Conservation (phyloP, 2,797 vertebrate species). For the Lophius americanus region DNA sequence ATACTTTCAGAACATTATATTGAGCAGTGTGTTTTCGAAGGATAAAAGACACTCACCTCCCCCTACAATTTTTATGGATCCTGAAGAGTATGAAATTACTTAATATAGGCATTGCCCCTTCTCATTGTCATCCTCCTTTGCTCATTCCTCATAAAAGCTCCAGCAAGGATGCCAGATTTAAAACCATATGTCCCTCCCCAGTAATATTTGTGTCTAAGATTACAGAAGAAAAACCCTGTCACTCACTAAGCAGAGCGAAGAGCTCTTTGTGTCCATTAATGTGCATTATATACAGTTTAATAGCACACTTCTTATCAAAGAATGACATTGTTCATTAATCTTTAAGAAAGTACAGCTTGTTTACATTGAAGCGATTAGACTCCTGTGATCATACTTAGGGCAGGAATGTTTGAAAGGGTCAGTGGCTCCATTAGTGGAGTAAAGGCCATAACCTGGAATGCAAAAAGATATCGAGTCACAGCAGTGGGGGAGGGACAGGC, state of each 20-base stretch:
- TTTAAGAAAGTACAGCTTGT: constrained; percentile 32
- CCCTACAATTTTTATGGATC: constrained; percentile 40
- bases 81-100: constrained; percentile 44
- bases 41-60: constrained; percentile 13
- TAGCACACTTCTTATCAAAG: background rate
- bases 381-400: constrained; percentile 46
- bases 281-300: background rate
- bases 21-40: constrained; percentile 10
- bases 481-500: constrained; percentile 43
- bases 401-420: constrained; percentile 71
- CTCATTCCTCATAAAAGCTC: constrained; percentile 40
- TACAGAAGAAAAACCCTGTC: constrained; percentile 20
- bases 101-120: constrained; percentile 40
- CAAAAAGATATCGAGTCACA: constrained; percentile 77
- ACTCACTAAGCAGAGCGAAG: constrained; percentile 4
- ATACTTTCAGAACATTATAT: constrained; percentile 28
- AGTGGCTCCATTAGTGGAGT: constrained; percentile 70
- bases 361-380: constrained; percentile 59
- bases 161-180: constrained; percentile 25
- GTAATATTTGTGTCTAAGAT: constrained; percentile 34
- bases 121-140: constrained; percentile 20
- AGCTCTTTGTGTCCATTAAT: background rate
- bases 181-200: constrained; percentile 10
- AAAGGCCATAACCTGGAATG: constrained; percentile 79
- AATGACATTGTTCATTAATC: constrained; percentile 1